Evolutionary conservation across 2,888 invertebrate genomes (phyloP), one percentile per base, ranked within the genome.

Genomic region (Calliopum simillimum): DNA sequence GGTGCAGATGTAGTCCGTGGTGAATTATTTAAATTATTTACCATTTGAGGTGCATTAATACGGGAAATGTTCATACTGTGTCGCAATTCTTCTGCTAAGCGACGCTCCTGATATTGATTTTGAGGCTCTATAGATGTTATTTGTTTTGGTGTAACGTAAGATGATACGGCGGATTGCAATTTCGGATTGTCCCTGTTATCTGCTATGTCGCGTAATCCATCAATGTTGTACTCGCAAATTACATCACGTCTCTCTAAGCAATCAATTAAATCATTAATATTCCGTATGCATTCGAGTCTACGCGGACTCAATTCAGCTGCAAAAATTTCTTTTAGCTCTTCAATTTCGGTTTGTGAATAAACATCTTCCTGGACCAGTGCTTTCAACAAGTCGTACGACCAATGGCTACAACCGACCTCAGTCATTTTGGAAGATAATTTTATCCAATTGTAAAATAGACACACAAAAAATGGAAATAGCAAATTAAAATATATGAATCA

Each of bases 241-340:
- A 71, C 63, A 70, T 83, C 84, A n/a, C 72, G 72, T 0, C 81
- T 70, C 61, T 85, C 85, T 41, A 85, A 69, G 13, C 79, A 79
- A 58, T 82, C 84, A 2, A 85, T 74, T 1, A 85, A 65, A 13
- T 85, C 82, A 0, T 58, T 61, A 1, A 81, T 59, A 0, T 71
- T 73, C 0, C 68, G 70, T 6, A 86, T 85, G 2, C 75, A 74
- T 13, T 79, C 79, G 12, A 71, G 61, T 11, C 78, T 78, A 2
- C 86, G 76, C 0, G 65, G 44, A 81, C 2, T 77, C 79, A 5
- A 86, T 82, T 67, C 81, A 79, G 0, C 23, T 16, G 71, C 67
- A 68, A 82, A 80, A 0, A 73, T 8, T 1, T 69, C 19, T 44
- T 85, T 86, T 0, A 83, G 33, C 0, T 78, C 70, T 2, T 77